Evolutionary conservation across 2,113 vertebrate species (phyloP), one percentile per base, ranked within the genome.

Genomic region (Tichodroma muraria): DNA sequence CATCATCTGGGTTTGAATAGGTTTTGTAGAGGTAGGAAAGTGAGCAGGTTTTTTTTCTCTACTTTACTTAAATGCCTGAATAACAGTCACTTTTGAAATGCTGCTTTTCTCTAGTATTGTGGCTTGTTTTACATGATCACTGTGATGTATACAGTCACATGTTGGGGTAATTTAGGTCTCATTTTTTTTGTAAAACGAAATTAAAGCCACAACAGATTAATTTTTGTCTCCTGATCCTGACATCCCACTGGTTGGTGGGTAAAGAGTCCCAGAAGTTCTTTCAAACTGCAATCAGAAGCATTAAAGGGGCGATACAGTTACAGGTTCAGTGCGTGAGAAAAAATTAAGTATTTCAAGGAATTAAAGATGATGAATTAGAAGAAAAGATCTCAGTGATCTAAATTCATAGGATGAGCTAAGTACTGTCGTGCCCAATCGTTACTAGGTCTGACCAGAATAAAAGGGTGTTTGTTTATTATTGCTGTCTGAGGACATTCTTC

Each of bases 391-490:
- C 80, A 13, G 88, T 90, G 65, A 93, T 90, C 85, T 95, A 60
- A 85, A 80, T 91, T 94, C 91, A 53, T 33, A 70, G 59, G 89
- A 88, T 91, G 89, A 83, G 28, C 89, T 87, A 79, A 90, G 68
- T 40, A 47, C 85, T 92, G 78, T 91, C 2, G 4, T 87, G 75
- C 63, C 78, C 50, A 61, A 44, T 72, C 5, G 1, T 89, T 78
- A 45, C 40, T 89, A 81, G 44, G 84, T 91, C 94, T 91, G 87
- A 61, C 30, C 52, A 66, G 91, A 89, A 95, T 94, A 94, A 97
- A 97, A 85, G 91, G 42, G 27, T 35, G 52, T 93, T 94, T 97
- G 91, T 97, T 97, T 94, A 14, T 80, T 88, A 59, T 82, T 91
- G 68, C 81, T 25, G 24, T 95, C 85, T 73, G 87, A 93, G 89